These are phyloP conservation scores for Esox lucius DNA, from an alignment of 2,797 vertebrate genomes.

Conservation along the genomic window DNA sequence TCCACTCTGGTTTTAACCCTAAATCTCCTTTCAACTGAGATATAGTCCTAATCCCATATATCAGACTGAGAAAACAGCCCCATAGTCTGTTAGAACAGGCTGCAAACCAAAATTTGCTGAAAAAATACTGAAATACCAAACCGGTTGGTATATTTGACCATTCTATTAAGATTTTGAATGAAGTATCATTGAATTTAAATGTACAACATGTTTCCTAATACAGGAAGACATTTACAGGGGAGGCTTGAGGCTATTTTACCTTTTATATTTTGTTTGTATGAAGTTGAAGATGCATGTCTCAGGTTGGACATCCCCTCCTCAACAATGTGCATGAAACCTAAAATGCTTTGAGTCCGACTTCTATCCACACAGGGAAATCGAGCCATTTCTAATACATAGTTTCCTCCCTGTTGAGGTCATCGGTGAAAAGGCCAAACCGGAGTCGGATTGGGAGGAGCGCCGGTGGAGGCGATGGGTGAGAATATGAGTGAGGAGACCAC, in stretches of 20 bases:
- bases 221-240: no score
- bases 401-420: not conserved
- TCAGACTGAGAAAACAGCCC: not conserved
- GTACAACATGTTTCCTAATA: no score
- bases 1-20: constrained; percentile 1
- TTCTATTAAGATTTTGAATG: no score
- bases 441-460: not conserved
- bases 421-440: not conserved
- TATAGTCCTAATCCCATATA: not conserved
- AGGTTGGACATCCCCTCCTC: not conserved
- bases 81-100: not conserved
- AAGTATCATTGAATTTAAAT: no score
- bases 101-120: not conserved
- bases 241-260: no score
- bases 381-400: no score
- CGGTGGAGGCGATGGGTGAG: constrained; percentile 2
- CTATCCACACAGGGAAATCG: not conserved
- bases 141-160: no score
- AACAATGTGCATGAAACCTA: not conserved
- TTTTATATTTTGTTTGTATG: not conserved
- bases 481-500: constrained; percentile 13
- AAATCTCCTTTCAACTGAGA: not conserved
- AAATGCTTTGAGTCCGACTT: not conserved
- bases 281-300: not conserved
- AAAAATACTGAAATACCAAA: no score